Evolutionary conservation across 2,888 invertebrate species (phyloP).

Genomic region (Deilephila porcellus): DNA sequence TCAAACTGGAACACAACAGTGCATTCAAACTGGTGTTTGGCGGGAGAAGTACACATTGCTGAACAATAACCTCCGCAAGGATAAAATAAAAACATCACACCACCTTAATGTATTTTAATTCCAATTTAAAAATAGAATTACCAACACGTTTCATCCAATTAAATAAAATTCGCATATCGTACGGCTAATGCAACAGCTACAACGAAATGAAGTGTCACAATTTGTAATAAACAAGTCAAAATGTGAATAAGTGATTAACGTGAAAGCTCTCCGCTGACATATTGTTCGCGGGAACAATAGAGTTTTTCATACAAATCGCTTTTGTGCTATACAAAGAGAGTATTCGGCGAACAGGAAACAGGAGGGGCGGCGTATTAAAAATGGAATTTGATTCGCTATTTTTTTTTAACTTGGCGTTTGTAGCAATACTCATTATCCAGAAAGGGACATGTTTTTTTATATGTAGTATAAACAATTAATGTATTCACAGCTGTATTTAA

Average conservation of each 20-base stretch:
- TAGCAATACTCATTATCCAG: neutral
- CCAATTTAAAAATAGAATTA: too few relatives aligned
- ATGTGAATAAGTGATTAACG: conserved; percentile 57
- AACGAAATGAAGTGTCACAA: conserved; percentile 23
- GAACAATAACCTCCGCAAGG: too few relatives aligned
- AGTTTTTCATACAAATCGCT: conserved; percentile 57
- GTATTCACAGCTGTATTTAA: too few relatives aligned
- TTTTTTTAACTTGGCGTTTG: neutral
- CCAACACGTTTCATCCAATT: neutral
- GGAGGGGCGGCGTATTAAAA: conserved; percentile 24
- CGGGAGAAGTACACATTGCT: too few relatives aligned
- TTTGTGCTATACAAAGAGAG: conserved; percentile 23
- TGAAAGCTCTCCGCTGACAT: conserved; percentile 63
- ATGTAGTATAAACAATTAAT: neutral
- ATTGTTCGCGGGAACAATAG: conserved; percentile 67
- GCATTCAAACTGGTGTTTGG: too few relatives aligned
- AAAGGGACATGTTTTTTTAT: neutral
- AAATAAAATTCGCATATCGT: neutral
- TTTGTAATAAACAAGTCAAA: conserved; percentile 27
- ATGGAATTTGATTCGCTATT: conserved; percentile 24
- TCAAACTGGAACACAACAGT: too few relatives aligned
- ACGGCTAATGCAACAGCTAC: neutral
- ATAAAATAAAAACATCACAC: too few relatives aligned
- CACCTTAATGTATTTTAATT: too few relatives aligned
- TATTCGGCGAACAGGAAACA: conserved; percentile 25